Conservation (phyloP, 2,797 vertebrate species). For the Perodicticus potto region DNA sequence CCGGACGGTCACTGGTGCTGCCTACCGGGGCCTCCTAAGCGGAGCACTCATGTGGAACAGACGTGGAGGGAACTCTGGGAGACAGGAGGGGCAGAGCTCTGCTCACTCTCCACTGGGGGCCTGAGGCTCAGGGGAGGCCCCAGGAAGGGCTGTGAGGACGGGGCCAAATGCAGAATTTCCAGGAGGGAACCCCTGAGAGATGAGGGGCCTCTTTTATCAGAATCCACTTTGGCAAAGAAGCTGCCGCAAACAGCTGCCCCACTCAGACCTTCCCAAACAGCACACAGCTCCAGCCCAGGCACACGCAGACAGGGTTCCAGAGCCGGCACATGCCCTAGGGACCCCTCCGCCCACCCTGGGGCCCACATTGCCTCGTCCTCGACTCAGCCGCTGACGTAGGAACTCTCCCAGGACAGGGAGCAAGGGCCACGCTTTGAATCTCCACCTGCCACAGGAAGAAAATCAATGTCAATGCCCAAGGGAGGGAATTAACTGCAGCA, state of each 20-base stretch:
- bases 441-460: constrained; percentile 79
- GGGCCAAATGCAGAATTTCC: neutral
- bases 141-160: neutral
- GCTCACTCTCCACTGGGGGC: accelerated
- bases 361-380: constrained; percentile 39
- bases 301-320: neutral
- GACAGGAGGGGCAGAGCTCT: too few species aligned
- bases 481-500: constrained; percentile 85
- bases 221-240: neutral
- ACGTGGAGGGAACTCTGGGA: neutral
- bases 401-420: constrained; percentile 78
- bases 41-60: too few species aligned
- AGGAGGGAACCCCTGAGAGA: neutral
- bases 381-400: neutral
- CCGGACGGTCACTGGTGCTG: neutral
- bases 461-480: constrained; percentile 86
- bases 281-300: neutral
- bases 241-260: neutral
- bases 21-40: accelerated
- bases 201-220: neutral
- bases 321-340: neutral
- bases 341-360: neutral
- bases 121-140: accelerated
- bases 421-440: constrained; percentile 81
- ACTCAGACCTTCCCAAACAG: neutral